Base-by-base conservation (phyloP, 2,888 invertebrate species). In the Noctua janthina region DNA sequence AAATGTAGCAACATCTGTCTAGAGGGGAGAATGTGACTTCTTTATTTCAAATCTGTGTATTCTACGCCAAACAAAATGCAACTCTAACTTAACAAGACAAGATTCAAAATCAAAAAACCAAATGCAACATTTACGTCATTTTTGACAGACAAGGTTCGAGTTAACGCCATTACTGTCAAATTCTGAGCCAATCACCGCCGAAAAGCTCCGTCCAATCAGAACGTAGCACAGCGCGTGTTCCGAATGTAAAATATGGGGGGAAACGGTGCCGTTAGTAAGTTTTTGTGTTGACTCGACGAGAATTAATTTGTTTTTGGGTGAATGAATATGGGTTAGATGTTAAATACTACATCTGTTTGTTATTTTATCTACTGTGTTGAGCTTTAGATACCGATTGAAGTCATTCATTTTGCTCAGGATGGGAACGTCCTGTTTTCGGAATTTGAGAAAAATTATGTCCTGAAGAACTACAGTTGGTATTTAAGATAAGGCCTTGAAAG, bases 81-180 rank as follows among this genome's bases (percentile, higher is more conserved):
- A 86, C 89, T 74, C 51, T 92, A 90, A 11, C 0, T 0, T 0
- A 43, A 3, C 0, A 0, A 0, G 1, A 83, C 90, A 88, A 79
- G 87, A 88, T 78, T 64, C 68, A 88, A 85, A 87, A 85, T 43
- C 5, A 15, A 59, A 74, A 35, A 46, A 10, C 10, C 20, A 66
- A 77, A 79, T 62, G 1, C 5, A 8, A 46, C 15, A 76, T 79
- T 85, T 92, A 88, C 10, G 79, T 64, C 89, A 71, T 93, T 92
- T 85, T 79, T 75, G 62, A 76, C 68, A 81, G 71, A 78, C 78
- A 76, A 79, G 87, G 84, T 88, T 92, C 84, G 92, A 94, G 94
- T 95, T 96, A 96, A 97, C 97, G 96, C 96, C 96, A 97, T 97
- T 96, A 96, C 95, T 96, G 96, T 96, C 96, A 96, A 96, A 96